These are phyloP conservation scores for Pandemis heparana DNA, from an alignment of 2,888 invertebrate genomes.

Conservation along the genomic window DNA sequence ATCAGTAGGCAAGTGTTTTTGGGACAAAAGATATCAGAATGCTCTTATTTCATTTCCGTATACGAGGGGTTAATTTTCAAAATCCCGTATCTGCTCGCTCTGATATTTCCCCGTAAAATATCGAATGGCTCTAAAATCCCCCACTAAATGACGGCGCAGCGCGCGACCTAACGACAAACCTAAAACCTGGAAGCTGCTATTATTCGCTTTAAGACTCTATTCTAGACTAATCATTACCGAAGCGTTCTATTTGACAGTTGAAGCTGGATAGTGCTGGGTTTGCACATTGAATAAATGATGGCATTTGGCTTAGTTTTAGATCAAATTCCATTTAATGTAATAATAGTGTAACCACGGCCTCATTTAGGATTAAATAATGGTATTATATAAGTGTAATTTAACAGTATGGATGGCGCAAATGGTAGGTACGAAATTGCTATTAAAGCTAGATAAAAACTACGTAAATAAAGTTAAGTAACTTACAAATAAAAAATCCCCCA, in stretches of 20 bases:
- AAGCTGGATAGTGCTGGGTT: background rate
- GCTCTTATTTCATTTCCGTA: too few species aligned
- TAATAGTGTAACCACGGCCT: too few species aligned
- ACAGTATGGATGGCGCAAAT: too few species aligned
- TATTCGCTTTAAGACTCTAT: background rate
- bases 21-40: too few species aligned
- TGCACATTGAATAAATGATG: background rate
- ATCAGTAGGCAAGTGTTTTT: too few species aligned
- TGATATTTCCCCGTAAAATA: background rate
- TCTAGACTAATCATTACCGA: background rate
- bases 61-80: background rate
- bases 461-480: too few species aligned
- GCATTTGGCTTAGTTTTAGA: background rate
- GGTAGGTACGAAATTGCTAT: too few species aligned
- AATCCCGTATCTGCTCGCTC: background rate
- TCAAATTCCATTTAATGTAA: too few species aligned
- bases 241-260: background rate
- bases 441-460: too few species aligned
- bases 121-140: background rate
- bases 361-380: too few species aligned
- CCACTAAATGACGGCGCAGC: background rate
- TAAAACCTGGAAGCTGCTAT: background rate
- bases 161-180: background rate
- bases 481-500: too few species aligned
- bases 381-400: too few species aligned